phyloP scores from a whole-genome alignment of 2,797 vertebrate species.

The Nannoperca australis region DNA sequence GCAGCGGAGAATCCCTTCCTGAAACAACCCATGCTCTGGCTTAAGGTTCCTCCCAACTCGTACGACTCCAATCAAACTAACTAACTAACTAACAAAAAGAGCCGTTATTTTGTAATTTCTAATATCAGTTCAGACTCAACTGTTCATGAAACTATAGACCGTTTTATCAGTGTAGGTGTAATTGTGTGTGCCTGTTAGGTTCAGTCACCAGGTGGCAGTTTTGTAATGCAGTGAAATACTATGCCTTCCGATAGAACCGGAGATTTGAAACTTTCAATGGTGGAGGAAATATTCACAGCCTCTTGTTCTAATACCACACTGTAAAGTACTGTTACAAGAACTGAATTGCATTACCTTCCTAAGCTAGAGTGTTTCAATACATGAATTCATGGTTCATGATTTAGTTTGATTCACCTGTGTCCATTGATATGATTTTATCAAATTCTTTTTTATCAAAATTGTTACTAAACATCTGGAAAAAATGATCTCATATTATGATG shows the following conservation, averaged over 20 bases:
- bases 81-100: too few species aligned
- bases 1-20: slow-evolving; percentile 20
- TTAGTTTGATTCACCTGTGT: too few species aligned
- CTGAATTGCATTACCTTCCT: too few species aligned
- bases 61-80: not conserved
- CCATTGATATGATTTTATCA: too few species aligned
- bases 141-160: not conserved
- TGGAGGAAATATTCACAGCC: not conserved
- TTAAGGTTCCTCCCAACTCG: slow-evolving; percentile 44
- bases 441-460: too few species aligned
- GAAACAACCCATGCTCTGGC: not conserved
- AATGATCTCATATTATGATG: too few species aligned
- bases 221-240: not conserved
- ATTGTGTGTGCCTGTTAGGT: not conserved
- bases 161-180: not conserved
- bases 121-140: too few species aligned
- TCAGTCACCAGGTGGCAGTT: slow-evolving; percentile 49
- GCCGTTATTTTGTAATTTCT: not conserved
- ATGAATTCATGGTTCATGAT: too few species aligned
- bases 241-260: too few species aligned
- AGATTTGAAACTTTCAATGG: not conserved
- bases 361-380: too few species aligned
- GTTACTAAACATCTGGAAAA: too few species aligned
- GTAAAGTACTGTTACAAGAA: not conserved
- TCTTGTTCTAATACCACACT: not conserved